Evolutionary conservation across 1,140 invertebrate genomes (phyloP).

Genomic region (Zaprionus nigranus): DNA sequence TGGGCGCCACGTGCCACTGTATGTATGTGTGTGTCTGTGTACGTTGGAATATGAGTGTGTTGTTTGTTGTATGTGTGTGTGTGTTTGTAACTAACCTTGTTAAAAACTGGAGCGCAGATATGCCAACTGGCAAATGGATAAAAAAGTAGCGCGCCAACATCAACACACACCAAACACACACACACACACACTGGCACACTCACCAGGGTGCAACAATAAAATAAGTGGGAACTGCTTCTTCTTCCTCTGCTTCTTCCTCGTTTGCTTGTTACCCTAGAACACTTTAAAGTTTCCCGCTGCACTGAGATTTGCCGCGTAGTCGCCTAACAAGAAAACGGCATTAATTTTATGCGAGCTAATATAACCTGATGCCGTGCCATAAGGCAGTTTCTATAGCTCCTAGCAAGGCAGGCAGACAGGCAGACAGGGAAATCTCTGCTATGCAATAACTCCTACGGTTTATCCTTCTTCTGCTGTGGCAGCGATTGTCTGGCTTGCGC

Average conservation of each 20-base stretch:
- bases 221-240: constrained; percentile 32
- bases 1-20: constrained; percentile 22
- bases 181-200: not conserved
- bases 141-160: constrained; percentile 8
- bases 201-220: constrained; percentile 31
- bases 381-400: constrained; percentile 4
- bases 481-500: constrained; percentile 3
- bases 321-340: constrained; percentile 42
- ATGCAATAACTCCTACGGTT: constrained; percentile 17
- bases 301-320: constrained; percentile 25
- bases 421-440: not conserved
- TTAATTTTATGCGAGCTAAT: constrained; percentile 38
- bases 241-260: not conserved
- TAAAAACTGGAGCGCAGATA: constrained; percentile 52
- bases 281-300: constrained; percentile 14
- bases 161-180: constrained; percentile 7
- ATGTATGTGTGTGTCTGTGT: constrained; percentile 20
- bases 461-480: not conserved
- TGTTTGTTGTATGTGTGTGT: constrained; percentile 14
- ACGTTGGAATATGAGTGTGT: not conserved
- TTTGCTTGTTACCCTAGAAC: constrained; percentile 5
- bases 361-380: constrained; percentile 11
- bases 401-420: not conserved
- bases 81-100: constrained; percentile 44
- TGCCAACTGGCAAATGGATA: constrained; percentile 22